Evolutionary conservation across 2,888 invertebrate genomes (phyloP).

Genomic region (Sericinus montela): DNA sequence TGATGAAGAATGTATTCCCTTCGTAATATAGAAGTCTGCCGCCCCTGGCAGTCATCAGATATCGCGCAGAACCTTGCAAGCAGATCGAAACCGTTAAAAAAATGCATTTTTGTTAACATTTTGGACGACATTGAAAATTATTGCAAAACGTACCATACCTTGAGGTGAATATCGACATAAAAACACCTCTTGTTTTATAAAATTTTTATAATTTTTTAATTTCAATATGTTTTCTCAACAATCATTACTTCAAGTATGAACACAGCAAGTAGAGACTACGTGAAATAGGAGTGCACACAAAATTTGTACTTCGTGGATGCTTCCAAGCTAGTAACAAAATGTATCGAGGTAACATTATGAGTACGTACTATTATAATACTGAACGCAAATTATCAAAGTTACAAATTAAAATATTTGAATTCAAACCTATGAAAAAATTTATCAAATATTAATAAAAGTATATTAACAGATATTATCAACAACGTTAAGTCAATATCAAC

Average conservation of each 20-base stretch:
- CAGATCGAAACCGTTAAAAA: constrained; percentile 25
- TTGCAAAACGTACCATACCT: constrained; percentile 11
- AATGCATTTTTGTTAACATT: background rate
- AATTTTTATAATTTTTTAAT: constrained; percentile 1
- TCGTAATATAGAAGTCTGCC: constrained; percentile 49
- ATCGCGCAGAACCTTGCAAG: constrained; percentile 42
- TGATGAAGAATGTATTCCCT: constrained; percentile 56
- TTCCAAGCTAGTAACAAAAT: no score
- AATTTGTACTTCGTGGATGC: background rate
- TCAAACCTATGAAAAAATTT: no score
- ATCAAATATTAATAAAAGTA: no score
- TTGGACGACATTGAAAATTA: background rate
- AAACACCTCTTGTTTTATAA: background rate
- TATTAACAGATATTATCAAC: no score
- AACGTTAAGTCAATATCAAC: no score
- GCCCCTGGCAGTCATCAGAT: constrained; percentile 47
- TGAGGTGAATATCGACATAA: background rate
- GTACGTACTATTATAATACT: no score
- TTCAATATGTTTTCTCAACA: background rate
- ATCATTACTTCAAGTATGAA: background rate
- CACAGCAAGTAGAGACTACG: background rate
- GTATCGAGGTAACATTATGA: no score
- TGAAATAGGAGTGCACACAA: background rate
- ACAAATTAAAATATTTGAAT: no score
- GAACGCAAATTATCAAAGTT: no score